Percentiles rank a stretch among this genome's conserved stretches.
Conservation (phyloP, 2,797 vertebrate genomes). For the Characodon lateralis region DNA sequence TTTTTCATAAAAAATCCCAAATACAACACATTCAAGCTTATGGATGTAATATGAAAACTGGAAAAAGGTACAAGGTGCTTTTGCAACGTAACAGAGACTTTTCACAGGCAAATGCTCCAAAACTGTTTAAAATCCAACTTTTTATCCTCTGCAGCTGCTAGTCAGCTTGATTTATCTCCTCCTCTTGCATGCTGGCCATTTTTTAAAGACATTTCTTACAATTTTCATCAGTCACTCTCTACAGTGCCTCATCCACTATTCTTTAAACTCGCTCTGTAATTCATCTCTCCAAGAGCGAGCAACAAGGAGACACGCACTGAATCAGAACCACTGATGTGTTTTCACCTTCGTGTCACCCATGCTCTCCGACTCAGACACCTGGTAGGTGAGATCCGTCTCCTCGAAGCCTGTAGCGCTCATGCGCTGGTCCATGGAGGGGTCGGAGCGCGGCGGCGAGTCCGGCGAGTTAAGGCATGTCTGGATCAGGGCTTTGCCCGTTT, state of each 20-base stretch:
- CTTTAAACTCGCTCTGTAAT: constrained; percentile 16
- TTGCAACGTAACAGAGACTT: constrained; percentile 5
- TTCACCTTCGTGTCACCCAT: constrained; percentile 95
- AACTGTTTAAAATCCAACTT: constrained; percentile 54
- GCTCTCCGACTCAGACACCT: constrained; percentile 97
- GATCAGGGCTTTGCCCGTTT: constrained; percentile 98
- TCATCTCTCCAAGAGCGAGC: constrained; percentile 37
- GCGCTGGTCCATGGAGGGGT: constrained; percentile 96
- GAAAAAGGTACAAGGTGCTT: background rate
- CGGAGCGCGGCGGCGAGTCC: constrained; percentile 93
- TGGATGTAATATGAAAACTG: background rate
- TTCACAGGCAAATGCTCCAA: constrained; percentile 40
- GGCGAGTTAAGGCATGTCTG: constrained; percentile 99
- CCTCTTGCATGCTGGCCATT: constrained; percentile 26
- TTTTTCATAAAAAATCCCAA: no score
- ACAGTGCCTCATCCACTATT: constrained; percentile 13
- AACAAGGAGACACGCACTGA: constrained; percentile 18
- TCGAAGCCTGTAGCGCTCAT: constrained; percentile 99
- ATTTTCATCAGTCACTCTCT: constrained; percentile 37
- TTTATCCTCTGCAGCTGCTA: constrained; percentile 47
- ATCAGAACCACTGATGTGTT: background rate
- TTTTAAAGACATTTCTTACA: constrained; percentile 55
- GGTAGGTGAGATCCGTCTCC: constrained; percentile 98
- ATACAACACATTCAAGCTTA: background rate
- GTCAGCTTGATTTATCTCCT: constrained; percentile 46